phyloP scores from a whole-genome alignment of 2,888 invertebrate species.

The Lasioglossum oenotherae region DNA sequence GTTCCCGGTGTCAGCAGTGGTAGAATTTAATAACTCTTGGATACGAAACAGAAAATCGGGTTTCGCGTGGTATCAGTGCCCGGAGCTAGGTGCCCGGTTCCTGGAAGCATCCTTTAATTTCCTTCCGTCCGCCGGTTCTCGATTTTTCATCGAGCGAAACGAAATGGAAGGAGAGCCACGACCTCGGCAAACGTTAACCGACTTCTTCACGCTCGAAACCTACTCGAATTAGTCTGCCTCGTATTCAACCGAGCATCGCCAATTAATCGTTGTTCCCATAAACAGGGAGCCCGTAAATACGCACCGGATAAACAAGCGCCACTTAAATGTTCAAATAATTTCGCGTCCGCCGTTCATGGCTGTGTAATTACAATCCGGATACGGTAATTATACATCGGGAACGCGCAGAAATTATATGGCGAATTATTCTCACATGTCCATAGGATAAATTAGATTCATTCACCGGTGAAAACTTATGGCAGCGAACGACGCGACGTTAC shows the following conservation, averaged over 20 bases:
- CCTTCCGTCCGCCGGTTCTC: background rate
- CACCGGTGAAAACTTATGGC: background rate
- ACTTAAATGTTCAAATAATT: slow-evolving; percentile 31
- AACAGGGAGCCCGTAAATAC: slow-evolving; percentile 39
- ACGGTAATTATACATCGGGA: slow-evolving; percentile 20
- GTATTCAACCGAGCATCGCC: slow-evolving; percentile 34
- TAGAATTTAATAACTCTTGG: slow-evolving; percentile 43
- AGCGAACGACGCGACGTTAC: background rate
- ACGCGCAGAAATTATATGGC: background rate
- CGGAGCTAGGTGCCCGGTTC: background rate
- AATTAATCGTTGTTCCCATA: slow-evolving; percentile 31
- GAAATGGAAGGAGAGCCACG: background rate
- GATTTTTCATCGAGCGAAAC: slow-evolving; percentile 22
- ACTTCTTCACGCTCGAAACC: background rate
- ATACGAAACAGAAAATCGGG: slow-evolving; percentile 40
- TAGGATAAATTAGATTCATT: background rate
- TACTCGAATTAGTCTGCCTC: slow-evolving; percentile 13
- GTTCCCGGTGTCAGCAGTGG: slow-evolving; percentile 23
- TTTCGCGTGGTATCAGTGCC: background rate
- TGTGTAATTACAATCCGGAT: background rate
- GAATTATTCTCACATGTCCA: background rate
- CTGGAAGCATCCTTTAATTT: slow-evolving; percentile 33
- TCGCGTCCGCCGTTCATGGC: slow-evolving; percentile 27
- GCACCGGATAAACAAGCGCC: background rate
- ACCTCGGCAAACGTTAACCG: background rate